Evolutionary conservation across 2,113 vertebrate genomes (phyloP), one percentile per base, ranked within the genome.

Genomic region (Fulica atra): DNA sequence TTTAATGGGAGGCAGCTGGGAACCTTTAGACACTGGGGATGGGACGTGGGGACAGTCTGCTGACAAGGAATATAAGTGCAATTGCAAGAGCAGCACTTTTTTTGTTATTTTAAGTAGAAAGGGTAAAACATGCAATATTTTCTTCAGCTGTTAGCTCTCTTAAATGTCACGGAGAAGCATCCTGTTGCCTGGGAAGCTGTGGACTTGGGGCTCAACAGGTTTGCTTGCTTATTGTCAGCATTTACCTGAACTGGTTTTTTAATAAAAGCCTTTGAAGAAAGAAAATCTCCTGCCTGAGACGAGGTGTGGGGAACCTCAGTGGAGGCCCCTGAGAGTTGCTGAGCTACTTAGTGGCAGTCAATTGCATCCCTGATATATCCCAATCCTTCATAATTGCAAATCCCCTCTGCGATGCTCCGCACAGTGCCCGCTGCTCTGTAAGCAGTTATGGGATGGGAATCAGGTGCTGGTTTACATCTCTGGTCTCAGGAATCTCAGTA

Each of bases 191-290:
- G 66, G 46, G 24, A 33, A 63, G 65, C 36, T 95, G 81, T 88
- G 86, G 90, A 78, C 72, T 92, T 0, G 28, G 31, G 82, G 86
- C 83, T 93, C 90, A 86, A 91, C 72, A 87, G 81, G 92, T 95
- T 94, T 86, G 50, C 63, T 95, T 95, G 90, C 46, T 89, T 90
- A 68, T 71, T 81, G 66, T 69, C 89, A 95, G 59, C 79, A 82
- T 94, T 94, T 96, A 88, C 74, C 78, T 85, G 81, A 87, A 86
- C 66, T 48, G 46, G 31, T 92, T 95, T 95, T 46, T 96, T 96
- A 97, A 94, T 96, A 96, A 97, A 97, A 97, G 69, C 66, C 48
- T 91, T 92, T 73, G 82, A 97, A 95, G 95, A 95, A 96, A 78
- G 96, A 85, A 96, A 95, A 96, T 56, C 78, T 88, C 65, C 88